Percentiles rank a stretch among this genome's conserved stretches.
Conservation (phyloP, 1,140 invertebrate species). For the Bombus sibiricus region DNA sequence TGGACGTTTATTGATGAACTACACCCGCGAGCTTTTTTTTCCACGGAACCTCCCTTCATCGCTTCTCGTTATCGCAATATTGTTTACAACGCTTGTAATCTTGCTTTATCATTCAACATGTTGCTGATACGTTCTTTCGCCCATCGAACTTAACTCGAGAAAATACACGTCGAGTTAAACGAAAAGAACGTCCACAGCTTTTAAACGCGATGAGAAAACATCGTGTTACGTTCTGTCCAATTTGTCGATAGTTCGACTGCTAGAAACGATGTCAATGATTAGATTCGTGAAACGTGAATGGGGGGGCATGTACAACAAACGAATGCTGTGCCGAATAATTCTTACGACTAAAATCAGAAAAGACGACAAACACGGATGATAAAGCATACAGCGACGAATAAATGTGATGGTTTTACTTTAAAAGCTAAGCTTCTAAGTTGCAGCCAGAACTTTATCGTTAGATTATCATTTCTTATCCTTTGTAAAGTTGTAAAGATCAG, state of each 20-base stretch:
- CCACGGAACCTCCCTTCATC: background rate
- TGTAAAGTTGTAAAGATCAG: too few relatives aligned
- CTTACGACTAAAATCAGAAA: background rate
- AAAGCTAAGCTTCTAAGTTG: too few relatives aligned
- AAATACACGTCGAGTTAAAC: background rate
- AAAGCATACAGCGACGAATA: background rate
- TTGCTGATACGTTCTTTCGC: background rate
- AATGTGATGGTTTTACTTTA: background rate
- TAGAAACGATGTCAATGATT: background rate
- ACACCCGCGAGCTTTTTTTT: background rate
- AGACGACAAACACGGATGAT: background rate
- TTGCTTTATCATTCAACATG: background rate
- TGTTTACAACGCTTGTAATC: background rate
- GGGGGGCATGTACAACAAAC: too few relatives aligned
- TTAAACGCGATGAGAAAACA: too few relatives aligned
- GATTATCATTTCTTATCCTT: too few relatives aligned
- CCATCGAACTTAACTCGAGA: too few relatives aligned
- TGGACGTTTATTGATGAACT: slow-evolving; percentile 12
- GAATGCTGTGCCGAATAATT: background rate
- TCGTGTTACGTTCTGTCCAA: background rate
- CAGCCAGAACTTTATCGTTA: too few relatives aligned
- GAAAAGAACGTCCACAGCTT: background rate
- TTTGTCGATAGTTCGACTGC: background rate
- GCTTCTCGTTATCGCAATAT: background rate
- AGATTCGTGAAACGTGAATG: background rate